These are phyloP conservation scores for Phorcus lineatus DNA, from an alignment of 2,888 invertebrate genomes.

Conservation along the genomic window DNA sequence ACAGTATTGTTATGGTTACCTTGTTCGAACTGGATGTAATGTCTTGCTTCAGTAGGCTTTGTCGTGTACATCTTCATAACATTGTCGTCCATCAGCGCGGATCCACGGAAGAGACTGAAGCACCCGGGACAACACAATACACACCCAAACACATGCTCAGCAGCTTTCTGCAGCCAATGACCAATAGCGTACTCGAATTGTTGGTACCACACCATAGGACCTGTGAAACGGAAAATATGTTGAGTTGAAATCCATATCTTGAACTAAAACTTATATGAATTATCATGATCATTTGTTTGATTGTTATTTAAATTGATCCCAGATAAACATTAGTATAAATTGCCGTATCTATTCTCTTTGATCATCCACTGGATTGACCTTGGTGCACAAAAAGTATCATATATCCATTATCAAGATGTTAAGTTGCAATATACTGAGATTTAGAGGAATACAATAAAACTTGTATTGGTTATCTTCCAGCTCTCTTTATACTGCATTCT, in stretches of 20 bases:
- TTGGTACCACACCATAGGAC: constrained; percentile 99
- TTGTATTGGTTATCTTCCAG: no score
- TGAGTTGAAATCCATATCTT: not conserved
- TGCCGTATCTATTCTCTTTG: no score
- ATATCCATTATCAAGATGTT: no score
- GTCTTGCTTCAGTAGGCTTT: constrained; percentile 83
- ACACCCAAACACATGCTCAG: constrained; percentile 99
- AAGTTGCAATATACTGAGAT: no score
- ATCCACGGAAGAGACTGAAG: constrained; percentile 91
- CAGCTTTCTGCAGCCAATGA: constrained; percentile 99
- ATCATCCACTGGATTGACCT: no score
- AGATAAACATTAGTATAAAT: no score
- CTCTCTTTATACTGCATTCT: no score
- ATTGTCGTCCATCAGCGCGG: constrained; percentile 91
- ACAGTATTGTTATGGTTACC: no score
- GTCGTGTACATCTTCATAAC: constrained; percentile 92
- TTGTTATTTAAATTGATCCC: no score
- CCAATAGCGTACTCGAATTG: constrained; percentile 99
- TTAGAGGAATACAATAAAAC: no score
- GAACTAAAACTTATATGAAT: not conserved
- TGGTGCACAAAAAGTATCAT: no score
- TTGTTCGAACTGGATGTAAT: constrained; percentile 94
- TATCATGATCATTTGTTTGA: no score
- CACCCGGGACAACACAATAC: constrained; percentile 94
- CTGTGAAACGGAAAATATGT: constrained; percentile 73